Base-by-base conservation (phyloP, 2,113 vertebrate species). In the Bucco capensis region DNA sequence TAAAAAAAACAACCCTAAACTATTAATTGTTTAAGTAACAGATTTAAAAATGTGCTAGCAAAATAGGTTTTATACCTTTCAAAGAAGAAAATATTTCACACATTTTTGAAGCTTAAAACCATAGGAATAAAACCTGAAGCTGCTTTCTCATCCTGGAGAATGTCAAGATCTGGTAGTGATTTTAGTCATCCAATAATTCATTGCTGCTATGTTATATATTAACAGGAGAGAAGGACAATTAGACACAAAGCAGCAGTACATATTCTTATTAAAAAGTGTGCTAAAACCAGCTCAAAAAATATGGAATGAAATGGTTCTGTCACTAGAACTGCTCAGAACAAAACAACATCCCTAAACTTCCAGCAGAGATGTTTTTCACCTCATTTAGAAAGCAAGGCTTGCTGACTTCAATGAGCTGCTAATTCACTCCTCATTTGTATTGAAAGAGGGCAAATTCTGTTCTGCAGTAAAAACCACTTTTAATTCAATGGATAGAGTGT, bases 371-470 rank as follows among this genome's bases (percentile, higher is more conserved):
- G 44, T 6, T 56, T 19, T 42, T 50, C 16, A 40, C 61, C 56
- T 6, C 1, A 2, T 12, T 35, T 16, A 5, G 2, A 54, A 24
- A 78, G 44, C 71, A 42, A 30, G 56, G 54, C 38, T 65, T 58
- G 44, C 21, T 73, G 62, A 46, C 46, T 50, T 50, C 37, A 33
- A 0, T 7, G 49, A 74, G 40, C 49, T 73, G 33, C 76, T 28
- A 35, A 53, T 58, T 19, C 49, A n/a, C 44, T 53, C 27, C 16
- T 5, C 33, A 4, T 2, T 19, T 24, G 7, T 25, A 37, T 35
- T 8, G 0, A 2, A 19, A 53, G 19, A 1, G 17, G 37, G 38
- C 19, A 27, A 30, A 13, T 21, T 31, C 3, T 8, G 42, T 5
- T 40, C 47, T 0, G 19, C 13, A 60, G 40, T 15, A 75, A 65